Evolutionary conservation across 1,140 invertebrate genomes (phyloP).

Genomic region (Leptopilina clavipes): DNA sequence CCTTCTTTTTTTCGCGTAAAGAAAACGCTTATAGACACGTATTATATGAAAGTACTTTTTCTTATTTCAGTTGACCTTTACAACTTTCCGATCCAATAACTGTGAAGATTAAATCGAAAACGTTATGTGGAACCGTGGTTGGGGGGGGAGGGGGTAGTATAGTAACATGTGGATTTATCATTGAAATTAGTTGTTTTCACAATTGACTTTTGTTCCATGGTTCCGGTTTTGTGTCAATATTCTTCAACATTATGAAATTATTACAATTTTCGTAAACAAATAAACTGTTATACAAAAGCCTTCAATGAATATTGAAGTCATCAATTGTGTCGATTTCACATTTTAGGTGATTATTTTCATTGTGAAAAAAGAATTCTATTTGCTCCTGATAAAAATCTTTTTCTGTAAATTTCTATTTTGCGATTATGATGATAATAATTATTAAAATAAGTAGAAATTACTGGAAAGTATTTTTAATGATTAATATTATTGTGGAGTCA

Average conservation of each 20-base stretch:
- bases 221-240: background rate
- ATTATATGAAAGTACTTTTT: background rate
- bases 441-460: too few relatives aligned
- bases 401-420: too few relatives aligned
- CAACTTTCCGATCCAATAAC: slow-evolving; percentile 27
- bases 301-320: background rate
- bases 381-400: too few relatives aligned
- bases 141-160: background rate
- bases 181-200: background rate
- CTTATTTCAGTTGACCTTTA: slow-evolving; percentile 27
- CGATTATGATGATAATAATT: too few relatives aligned
- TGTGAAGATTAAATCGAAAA: slow-evolving; percentile 17
- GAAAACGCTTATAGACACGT: background rate
- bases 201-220: background rate
- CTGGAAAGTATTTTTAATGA: too few relatives aligned
- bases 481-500: too few relatives aligned
- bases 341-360: too few relatives aligned
- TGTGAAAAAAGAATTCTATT: too few relatives aligned
- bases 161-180: background rate
- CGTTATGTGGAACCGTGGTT: background rate
- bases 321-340: too few relatives aligned
- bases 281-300: background rate
- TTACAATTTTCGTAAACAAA: background rate
- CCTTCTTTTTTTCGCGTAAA: background rate
- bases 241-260: background rate